Conservation (phyloP, 2,888 invertebrate genomes). For the Amphipyra tragopoginis region DNA sequence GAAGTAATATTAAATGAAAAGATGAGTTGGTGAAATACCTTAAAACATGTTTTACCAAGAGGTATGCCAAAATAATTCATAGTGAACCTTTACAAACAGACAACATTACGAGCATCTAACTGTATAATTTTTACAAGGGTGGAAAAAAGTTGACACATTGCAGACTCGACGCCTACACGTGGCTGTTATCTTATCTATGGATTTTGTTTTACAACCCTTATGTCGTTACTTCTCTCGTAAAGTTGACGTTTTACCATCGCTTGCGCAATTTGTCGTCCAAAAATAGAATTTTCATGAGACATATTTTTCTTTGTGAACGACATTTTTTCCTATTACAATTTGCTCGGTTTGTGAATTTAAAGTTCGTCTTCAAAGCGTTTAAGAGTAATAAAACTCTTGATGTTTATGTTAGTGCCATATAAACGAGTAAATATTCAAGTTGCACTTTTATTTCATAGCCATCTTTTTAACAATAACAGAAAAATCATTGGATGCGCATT, state of each 20-base stretch:
- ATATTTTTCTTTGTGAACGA: conserved; percentile 10
- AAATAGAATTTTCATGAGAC: conserved; percentile 31
- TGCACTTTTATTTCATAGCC: not conserved
- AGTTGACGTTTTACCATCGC: conserved; percentile 54
- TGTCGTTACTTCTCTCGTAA: conserved; percentile 56
- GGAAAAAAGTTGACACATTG: conserved; percentile 69
- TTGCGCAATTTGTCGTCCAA: conserved; percentile 30
- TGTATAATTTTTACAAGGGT: conserved; percentile 32
- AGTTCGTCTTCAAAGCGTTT: too few relatives aligned
- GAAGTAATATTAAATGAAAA: too few relatives aligned
- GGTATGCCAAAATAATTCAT: not conserved
- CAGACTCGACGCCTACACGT: conserved; percentile 71
- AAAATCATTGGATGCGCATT: too few relatives aligned
- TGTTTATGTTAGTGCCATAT: too few relatives aligned
- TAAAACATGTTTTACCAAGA: too few relatives aligned
- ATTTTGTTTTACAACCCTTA: conserved; percentile 70
- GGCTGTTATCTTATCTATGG: conserved; percentile 74
- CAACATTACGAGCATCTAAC: conserved; percentile 17
- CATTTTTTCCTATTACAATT: conserved; percentile 14
- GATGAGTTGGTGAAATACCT: too few relatives aligned
- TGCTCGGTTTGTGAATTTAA: too few relatives aligned
- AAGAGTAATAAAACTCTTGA: too few relatives aligned
- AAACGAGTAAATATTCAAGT: too few relatives aligned
- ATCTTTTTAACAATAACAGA: too few relatives aligned
- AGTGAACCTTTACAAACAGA: not conserved